These are phyloP conservation scores for Smutsia temminckii DNA, from an alignment of 2,797 vertebrate genomes.

Conservation along the genomic window DNA sequence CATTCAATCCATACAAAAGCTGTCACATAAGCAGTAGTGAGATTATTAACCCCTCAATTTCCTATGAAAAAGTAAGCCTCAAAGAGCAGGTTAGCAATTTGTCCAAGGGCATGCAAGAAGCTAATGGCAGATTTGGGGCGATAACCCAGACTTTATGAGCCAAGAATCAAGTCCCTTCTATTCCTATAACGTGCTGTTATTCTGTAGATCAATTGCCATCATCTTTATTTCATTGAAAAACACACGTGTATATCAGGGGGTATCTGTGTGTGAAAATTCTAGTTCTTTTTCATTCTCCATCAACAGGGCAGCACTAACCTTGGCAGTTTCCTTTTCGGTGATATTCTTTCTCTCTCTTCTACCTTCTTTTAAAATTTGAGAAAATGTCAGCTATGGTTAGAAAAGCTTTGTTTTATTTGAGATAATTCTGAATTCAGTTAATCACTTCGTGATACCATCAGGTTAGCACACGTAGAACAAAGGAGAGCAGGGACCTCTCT, in stretches of 20 bases:
- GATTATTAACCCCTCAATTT: not conserved
- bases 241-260: not conserved
- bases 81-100: not conserved
- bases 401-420: conserved; percentile 49
- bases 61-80: not conserved
- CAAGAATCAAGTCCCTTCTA: not conserved
- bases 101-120: not conserved
- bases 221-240: not conserved
- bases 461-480: not conserved
- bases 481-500: not conserved
- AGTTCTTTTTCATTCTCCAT: not conserved
- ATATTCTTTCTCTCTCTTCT: not conserved
- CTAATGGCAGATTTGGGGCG: not conserved
- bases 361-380: not conserved
- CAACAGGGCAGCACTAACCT: not conserved
- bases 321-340: not conserved
- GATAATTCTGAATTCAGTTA: conserved; percentile 42
- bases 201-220: not conserved
- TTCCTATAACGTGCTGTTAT: not conserved
- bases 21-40: not conserved
- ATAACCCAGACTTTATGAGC: not conserved
- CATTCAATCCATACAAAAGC: not conserved
- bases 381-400: conserved; percentile 52
- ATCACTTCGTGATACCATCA: not conserved
- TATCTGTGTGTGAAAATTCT: not conserved